Base-by-base conservation (phyloP, 2,113 vertebrate genomes). In the Tiliqua scincoides region DNA sequence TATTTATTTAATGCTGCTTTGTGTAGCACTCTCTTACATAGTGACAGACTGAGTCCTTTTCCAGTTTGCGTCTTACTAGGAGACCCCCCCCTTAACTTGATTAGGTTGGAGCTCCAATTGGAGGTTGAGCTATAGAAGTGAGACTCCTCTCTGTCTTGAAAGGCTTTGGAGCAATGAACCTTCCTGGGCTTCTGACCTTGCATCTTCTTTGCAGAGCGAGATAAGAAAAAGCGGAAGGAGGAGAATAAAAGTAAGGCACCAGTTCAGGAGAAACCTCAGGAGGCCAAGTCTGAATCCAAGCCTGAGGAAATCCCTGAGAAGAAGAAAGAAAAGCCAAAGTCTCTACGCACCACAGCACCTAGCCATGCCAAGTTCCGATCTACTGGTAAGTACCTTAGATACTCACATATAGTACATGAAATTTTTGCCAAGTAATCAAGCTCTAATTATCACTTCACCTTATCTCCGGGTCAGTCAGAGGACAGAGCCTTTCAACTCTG, bases 361-460 rank as follows among this genome's bases (percentile, higher is more conserved):
- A 99, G 98, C 92, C 98, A 99, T 0, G 93, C 98, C 73, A 99
- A 99, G 92, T 98, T 99, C 81, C 97, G 98, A 84, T 99, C 98
- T 71, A 99, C 98, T 9, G 98, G 98, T 99, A 87, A 80, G 83
- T 25, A n/a, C n/a, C n/a, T n/a, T n/a, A n/a, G n/a, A n/a, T n/a
- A n/a, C n/a, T n/a, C n/a, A n/a, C n/a, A n/a, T n/a, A n/a, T n/a
- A n/a, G n/a, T n/a, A n/a, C n/a, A n/a, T n/a, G n/a, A n/a, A n/a
- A n/a, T n/a, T n/a, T n/a, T n/a, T n/a, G n/a, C n/a, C n/a, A n/a
- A n/a, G n/a, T n/a, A n/a, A n/a, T n/a, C n/a, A n/a, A n/a, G n/a
- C n/a, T n/a, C n/a, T n/a, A n/a, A n/a, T n/a, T n/a, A n/a, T n/a
- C n/a, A n/a, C n/a, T n/a, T n/a, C n/a, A n/a, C n/a, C n/a, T n/a